Base-by-base conservation (phyloP, 2,888 invertebrate genomes). In the Sinhomidia bicolor region DNA sequence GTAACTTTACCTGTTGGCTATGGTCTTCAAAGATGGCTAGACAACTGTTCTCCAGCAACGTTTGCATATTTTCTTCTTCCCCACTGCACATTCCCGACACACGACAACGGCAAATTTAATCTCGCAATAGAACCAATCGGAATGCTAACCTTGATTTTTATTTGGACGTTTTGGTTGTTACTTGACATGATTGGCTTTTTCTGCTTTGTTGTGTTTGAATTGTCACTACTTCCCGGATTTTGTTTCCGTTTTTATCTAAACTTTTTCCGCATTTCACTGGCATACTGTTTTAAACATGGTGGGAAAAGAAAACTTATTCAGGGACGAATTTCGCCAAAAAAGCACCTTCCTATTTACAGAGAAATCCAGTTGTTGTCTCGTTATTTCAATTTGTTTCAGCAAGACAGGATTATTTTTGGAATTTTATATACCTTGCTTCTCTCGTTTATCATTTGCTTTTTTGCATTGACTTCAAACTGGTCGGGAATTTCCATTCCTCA, bases 231-330 rank as follows among this genome's bases (percentile, higher is more conserved):
- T 3, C 83, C 83, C 4, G 71, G 57, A 20, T 83, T 57, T 26
- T 83, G 83, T 20, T 83, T 83, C 60, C n/a, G 68, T 20, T 57
- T 32, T n/a, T 83, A 83, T 41, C 12, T 83, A 60, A 71, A 54
- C n/a, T 74, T 54, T n/a, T 74, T 44, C 14, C 51, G 57, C 57
- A 57, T 41, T 1, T 32, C 41, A 3, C 12, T 83, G 5, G 20
- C 26, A 0, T 0, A 17, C 20, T 20, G 17, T 1, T 36, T 26
- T n/a, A 41, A 81, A 29, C 4, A 6, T 36, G 23, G n/a, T 41
- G 20, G 44, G 7, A 10, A 5, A 6, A 7, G 9, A 29, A 6
- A 29, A 9, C 3, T 7, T 0, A 23, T 1, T 1, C 9, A 36
- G 14, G 36, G 76, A 47, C n/a, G 4, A 23, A 9, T 14, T 65